Base-by-base conservation (phyloP, 2,113 vertebrate genomes). In the Saimiri boliviensis region DNA sequence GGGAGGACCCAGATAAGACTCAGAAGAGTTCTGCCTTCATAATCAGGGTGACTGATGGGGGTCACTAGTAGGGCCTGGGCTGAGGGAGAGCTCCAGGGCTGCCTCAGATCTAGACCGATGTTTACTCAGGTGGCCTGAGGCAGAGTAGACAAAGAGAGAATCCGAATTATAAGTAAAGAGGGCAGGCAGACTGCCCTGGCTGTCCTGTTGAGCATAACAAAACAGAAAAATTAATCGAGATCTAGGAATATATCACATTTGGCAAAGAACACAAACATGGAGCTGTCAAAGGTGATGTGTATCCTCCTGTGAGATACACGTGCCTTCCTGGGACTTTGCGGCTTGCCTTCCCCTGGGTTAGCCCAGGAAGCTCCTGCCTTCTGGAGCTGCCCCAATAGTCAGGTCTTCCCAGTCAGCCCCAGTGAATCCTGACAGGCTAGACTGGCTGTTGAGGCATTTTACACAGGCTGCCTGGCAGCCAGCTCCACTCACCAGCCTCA, bases 141-240 rank as follows among this genome's bases (percentile, higher is more conserved):
- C 56, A 84, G 54, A 90, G 94, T 0, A 97, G 70, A 23, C 70
- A 73, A 88, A 94, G 4, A 32, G 60, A 89, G 56, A 82, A 93
- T 71, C 35, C 30, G 80, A 87, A 93, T 49, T 52, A 16, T 35
- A 89, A 94, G 17, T 37, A 74, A 81, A 5, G 56, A n/a, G 82
- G 14, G 52, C 74, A 76, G 40, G 74, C 56, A 40, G 84, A 94
- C n/a, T n/a, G n/a, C 14, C 13, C 42, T 58, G 86, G 68, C 60
- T 89, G 32, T 66, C 35, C 35, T 77, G 13, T 42, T 68, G 37
- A 86, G n/a, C 40, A 71, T 13, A 49, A 93, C 37, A n/a, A 77
- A 93, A 85, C 6, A 49, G 49, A 58, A 40, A 89, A 81, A 81
- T 47, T 35, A 81, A 76, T 91, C 21, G 54, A 77, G 58, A 71